A percentile compares a stretch with the other conserved stretches of the same genome.
phyloP scores from a whole-genome alignment of 2,888 invertebrate species.

The Sinelater perroti region DNA sequence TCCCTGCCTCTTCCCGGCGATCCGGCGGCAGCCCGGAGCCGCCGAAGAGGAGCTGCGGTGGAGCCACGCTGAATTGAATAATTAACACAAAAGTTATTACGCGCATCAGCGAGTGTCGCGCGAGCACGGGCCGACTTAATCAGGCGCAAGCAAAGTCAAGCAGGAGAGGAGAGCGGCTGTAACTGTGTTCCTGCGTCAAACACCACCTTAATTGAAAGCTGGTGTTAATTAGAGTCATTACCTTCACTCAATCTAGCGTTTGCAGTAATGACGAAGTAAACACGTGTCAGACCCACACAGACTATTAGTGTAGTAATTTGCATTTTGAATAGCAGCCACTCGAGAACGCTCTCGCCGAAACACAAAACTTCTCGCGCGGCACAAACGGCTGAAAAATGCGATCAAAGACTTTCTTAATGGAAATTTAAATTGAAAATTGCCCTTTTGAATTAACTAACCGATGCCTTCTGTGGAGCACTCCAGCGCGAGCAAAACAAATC shows the following conservation, averaged over 20 bases:
- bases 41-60: no score
- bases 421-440: slow-evolving; percentile 38
- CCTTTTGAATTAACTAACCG: slow-evolving; percentile 36
- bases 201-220: slow-evolving; percentile 37
- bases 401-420: slow-evolving; percentile 32
- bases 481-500: slow-evolving; percentile 17
- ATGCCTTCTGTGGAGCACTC: slow-evolving; percentile 16
- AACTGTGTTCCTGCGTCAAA: slow-evolving; percentile 31
- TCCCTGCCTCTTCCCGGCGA: slow-evolving; percentile 14
- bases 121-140: slow-evolving; percentile 2
- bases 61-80: neutral
- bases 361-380: slow-evolving; percentile 21
- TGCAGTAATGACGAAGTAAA: slow-evolving; percentile 39
- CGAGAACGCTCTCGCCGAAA: slow-evolving; percentile 19
- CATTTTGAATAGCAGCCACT: slow-evolving; percentile 37
- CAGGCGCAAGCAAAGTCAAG: slow-evolving; percentile 12
- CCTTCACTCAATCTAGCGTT: slow-evolving; percentile 37
- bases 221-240: slow-evolving; percentile 37
- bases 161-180: slow-evolving; percentile 2
- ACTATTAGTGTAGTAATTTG: slow-evolving; percentile 42
- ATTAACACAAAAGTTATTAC: slow-evolving; percentile 7
- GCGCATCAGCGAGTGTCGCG: slow-evolving; percentile 4
- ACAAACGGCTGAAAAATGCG: slow-evolving; percentile 21
- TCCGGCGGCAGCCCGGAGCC: no score
- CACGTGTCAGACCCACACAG: slow-evolving; percentile 41